Evolutionary conservation across 1,140 invertebrate species (phyloP), one percentile per base, ranked within the genome.

Genomic region (Drosophila guanche): DNA sequence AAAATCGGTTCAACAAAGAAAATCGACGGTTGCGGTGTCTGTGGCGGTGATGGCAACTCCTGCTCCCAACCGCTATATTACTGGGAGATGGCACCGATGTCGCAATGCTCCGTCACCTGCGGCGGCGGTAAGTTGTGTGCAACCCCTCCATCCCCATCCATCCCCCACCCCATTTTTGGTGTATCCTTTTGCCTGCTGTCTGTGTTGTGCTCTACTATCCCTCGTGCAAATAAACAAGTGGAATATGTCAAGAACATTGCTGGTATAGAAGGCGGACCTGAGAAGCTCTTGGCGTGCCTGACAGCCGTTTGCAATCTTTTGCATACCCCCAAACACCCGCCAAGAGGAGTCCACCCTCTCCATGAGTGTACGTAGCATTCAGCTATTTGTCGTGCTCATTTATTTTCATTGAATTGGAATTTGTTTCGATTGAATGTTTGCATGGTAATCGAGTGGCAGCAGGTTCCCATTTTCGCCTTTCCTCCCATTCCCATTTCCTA

Each of bases 11-110:
- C 97, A 7, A 94, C 94, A 27, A 95, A 95, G 83, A 96, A 95
- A 78, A 94, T 97, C 37, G 97, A 98, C 92, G 94, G 94, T 62
- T 98, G 97, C 85, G 97, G 97, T 1, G 95, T 98, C 16, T 98
- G 97, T 86, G 97, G 97, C 4, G 97, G 97, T 37, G 96, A 98
- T 91, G 97, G 97, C 46, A 95, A 95, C 54, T 94, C 95, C 47
- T 97, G 97, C 92, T 93, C 94, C 2, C 93, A 95, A 75, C 94
- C 95, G 47, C 92, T 95, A 48, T 98, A 97, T 92, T 94, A 95
- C 75, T 98, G 97, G 97, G 94, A 95, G 58, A 93, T 96, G 48
- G 94, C 95, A 46, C 95, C 95, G 54, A 95, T 95, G 69, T 96
- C 95, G 3, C 92, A 95, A 40, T 99, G 98, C 91, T 97, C 97